A percentile compares a stretch with the other conserved stretches of the same genome.
phyloP scores from a whole-genome alignment of 2,113 vertebrate genomes.

The Lonchura striata region DNA sequence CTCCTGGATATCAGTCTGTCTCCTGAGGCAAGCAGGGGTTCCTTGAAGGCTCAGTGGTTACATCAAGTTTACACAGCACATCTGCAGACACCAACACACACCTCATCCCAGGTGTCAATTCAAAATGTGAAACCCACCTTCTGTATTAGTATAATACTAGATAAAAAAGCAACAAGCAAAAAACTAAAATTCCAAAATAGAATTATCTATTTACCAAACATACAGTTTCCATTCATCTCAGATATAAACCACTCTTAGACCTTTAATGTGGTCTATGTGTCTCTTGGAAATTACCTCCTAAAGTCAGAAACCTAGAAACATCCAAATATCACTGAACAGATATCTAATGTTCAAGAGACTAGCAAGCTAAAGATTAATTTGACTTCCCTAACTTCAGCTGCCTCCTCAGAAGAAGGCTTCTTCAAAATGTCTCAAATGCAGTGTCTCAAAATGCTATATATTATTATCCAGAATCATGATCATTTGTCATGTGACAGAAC shows the following conservation, averaged over 20 bases:
- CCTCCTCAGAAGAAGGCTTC: neutral
- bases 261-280: neutral
- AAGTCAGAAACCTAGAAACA: neutral
- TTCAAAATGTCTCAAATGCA: neutral
- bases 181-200: neutral
- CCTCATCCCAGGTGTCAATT: neutral
- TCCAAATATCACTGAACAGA: neutral
- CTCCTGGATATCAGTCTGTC: neutral
- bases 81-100: neutral
- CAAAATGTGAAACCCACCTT: neutral
- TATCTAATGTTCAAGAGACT: neutral
- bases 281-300: neutral
- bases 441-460: neutral
- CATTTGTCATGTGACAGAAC: neutral
- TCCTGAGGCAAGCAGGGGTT: neutral
- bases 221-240: neutral
- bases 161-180: neutral
- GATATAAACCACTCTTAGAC: neutral
- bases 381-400: neutral
- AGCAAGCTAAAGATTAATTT: neutral
- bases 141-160: neutral
- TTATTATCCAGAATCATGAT: neutral
- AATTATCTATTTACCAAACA: neutral
- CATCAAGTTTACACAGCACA: neutral
- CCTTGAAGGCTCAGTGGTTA: neutral